Percentiles rank a stretch among this genome's conserved stretches.
Evolutionary conservation across 1,140 invertebrate genomes (phyloP).

Genomic region (Berghia stephanieae): DNA sequence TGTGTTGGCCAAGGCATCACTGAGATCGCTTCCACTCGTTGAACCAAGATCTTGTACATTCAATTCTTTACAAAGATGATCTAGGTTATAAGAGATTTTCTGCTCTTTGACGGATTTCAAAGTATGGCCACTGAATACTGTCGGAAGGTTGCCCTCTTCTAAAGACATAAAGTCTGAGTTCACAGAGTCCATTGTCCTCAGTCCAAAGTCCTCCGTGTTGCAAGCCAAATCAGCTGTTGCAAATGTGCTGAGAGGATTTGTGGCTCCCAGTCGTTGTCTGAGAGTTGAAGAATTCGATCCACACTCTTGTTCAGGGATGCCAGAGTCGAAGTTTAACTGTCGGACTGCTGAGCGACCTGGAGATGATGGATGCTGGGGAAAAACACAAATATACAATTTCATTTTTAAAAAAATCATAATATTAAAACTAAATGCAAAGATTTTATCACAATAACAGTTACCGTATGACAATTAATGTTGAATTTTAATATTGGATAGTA

Average conservation of each 20-base stretch:
- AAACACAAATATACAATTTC: neutral
- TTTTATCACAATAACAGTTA: too few species aligned
- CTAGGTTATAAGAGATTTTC: slow-evolving; percentile 55
- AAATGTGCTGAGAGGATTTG: slow-evolving; percentile 30
- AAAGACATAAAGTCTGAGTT: slow-evolving; percentile 53
- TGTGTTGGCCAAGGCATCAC: slow-evolving; percentile 14
- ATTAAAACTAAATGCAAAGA: too few species aligned
- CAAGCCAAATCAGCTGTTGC: slow-evolving; percentile 18
- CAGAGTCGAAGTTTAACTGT: slow-evolving; percentile 34
- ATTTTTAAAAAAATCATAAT: too few species aligned
- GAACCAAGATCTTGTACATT: slow-evolving; percentile 57
- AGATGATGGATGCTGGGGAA: neutral
- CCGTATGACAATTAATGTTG: too few species aligned
- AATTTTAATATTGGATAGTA: too few species aligned
- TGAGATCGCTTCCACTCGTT: slow-evolving; percentile 42
- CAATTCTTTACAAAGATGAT: slow-evolving; percentile 50
- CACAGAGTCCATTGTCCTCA: slow-evolving; percentile 46
- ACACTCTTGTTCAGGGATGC: neutral
- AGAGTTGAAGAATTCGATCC: neutral
- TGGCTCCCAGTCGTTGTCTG: slow-evolving; percentile 27
- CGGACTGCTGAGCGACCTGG: slow-evolving; percentile 23
- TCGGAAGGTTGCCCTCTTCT: slow-evolving; percentile 52
- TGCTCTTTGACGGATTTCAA: slow-evolving; percentile 54
- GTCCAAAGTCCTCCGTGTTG: slow-evolving; percentile 29
- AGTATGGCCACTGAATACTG: slow-evolving; percentile 53